These are phyloP conservation scores for Lasius platythorax DNA, from an alignment of 2,888 invertebrate species.

Conservation along the genomic window DNA sequence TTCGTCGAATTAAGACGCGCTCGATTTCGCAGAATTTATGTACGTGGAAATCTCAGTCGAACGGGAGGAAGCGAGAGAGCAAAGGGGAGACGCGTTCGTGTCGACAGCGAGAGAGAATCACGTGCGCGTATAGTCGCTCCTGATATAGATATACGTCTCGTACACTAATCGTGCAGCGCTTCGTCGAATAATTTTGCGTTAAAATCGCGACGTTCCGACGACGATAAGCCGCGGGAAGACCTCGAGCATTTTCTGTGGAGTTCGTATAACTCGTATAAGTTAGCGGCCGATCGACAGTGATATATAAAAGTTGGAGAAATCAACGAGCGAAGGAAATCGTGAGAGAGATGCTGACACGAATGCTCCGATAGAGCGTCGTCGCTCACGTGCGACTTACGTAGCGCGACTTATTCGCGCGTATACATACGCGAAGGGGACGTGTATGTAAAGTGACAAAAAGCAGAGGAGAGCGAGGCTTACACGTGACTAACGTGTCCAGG, in stretches of 20 bases:
- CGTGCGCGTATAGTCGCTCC: neutral
- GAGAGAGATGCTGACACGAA: neutral
- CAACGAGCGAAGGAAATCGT: neutral
- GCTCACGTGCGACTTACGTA: constrained; percentile 34
- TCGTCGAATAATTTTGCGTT: neutral
- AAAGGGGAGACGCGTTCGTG: neutral
- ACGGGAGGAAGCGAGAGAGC: neutral
- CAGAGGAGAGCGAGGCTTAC: constrained; percentile 24
- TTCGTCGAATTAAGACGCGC: neutral
- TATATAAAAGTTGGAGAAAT: neutral
- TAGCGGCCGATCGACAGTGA: too few relatives aligned
- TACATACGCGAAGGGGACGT: neutral
- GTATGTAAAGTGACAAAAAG: constrained; percentile 34
- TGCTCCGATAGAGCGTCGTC: constrained; percentile 12
- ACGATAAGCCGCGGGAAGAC: neutral
- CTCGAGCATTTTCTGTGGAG: neutral
- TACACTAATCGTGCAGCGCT: neutral
- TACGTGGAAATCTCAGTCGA: neutral
- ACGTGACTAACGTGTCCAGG: constrained; percentile 71
- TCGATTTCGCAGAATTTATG: neutral
- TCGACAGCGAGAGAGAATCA: neutral
- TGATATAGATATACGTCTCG: neutral
- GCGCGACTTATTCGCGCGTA: neutral
- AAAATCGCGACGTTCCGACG: neutral
- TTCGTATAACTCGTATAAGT: neutral